phyloP scores from a whole-genome alignment of 2,888 invertebrate species.

The Gymnosoma rotundatum region DNA sequence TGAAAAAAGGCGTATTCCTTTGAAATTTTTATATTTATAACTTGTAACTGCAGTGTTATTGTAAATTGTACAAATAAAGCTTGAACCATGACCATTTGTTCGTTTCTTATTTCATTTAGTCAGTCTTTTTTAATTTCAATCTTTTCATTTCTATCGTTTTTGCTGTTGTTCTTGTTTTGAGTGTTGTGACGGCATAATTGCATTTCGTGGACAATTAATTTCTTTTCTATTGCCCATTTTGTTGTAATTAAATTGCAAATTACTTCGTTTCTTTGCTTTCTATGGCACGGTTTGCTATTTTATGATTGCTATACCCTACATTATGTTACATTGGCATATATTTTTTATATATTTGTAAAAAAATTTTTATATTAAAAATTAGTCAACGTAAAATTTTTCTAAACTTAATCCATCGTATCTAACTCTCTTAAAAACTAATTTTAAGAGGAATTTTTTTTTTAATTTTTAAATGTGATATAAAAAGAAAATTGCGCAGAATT shows the following conservation, averaged over 20 bases:
- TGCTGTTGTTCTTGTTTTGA: constrained; percentile 59
- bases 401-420: too few relatives aligned
- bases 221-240: constrained; percentile 82
- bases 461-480: too few relatives aligned
- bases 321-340: too few relatives aligned
- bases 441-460: too few relatives aligned
- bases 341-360: too few relatives aligned
- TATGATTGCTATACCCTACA: constrained; percentile 15
- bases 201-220: constrained; percentile 83
- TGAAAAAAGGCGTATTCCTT: constrained; percentile 43
- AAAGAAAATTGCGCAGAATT: too few relatives aligned
- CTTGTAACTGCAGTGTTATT: constrained; percentile 35
- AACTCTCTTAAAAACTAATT: too few relatives aligned
- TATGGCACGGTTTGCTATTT: constrained; percentile 29
- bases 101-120: constrained; percentile 46
- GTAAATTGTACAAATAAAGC: constrained; percentile 47
- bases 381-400: too few relatives aligned
- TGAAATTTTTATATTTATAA: constrained; percentile 41
- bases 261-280: constrained; percentile 78
- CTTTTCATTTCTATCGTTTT: constrained; percentile 60
- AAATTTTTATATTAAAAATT: too few relatives aligned
- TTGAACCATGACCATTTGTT: constrained; percentile 48
- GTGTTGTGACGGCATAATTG: constrained; percentile 80
- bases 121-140: constrained; percentile 65
- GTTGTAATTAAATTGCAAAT: constrained; percentile 82